A percentile compares a stretch with the other conserved stretches of the same genome.
These are phyloP conservation scores for Teleogryllus occipitalis DNA, from an alignment of 1,140 invertebrate species.

Conservation along the genomic window DNA sequence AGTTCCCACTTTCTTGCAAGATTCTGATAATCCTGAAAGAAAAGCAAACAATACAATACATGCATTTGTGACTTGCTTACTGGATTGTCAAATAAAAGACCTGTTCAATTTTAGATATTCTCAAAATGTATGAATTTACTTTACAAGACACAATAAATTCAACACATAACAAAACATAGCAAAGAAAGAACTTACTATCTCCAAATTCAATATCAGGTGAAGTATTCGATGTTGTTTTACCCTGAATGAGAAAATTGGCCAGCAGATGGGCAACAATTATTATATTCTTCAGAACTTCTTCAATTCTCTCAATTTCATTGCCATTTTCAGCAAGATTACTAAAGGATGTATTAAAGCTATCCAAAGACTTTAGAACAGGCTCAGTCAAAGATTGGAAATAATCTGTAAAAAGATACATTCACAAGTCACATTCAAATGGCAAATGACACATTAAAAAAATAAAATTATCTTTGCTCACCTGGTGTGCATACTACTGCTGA, in stretches of 20 bases:
- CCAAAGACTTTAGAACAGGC: slow-evolving; percentile 35
- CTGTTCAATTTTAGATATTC: not conserved
- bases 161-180: not conserved
- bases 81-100: not conserved
- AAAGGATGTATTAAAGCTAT: slow-evolving; percentile 34
- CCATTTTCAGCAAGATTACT: slow-evolving; percentile 32
- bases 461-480: slow-evolving; percentile 31
- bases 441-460: no score
- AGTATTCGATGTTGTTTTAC: slow-evolving; percentile 60
- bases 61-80: not conserved
- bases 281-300: slow-evolving; percentile 33
- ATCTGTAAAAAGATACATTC: slow-evolving; percentile 34
- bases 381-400: slow-evolving; percentile 46
- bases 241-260: slow-evolving; percentile 54
- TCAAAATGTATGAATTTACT: not conserved
- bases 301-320: slow-evolving; percentile 34
- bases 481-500: slow-evolving; percentile 59
- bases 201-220: slow-evolving; percentile 62
- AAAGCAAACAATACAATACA: not conserved
- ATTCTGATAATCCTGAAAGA: slow-evolving; percentile 43
- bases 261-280: slow-evolving; percentile 45
- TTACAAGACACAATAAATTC: not conserved
- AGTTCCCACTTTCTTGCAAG: slow-evolving; percentile 49
- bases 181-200: slow-evolving; percentile 50
- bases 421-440: not conserved